These are phyloP conservation scores for Stomorhina lunata DNA, from an alignment of 2,888 invertebrate genomes.

Conservation along the genomic window DNA sequence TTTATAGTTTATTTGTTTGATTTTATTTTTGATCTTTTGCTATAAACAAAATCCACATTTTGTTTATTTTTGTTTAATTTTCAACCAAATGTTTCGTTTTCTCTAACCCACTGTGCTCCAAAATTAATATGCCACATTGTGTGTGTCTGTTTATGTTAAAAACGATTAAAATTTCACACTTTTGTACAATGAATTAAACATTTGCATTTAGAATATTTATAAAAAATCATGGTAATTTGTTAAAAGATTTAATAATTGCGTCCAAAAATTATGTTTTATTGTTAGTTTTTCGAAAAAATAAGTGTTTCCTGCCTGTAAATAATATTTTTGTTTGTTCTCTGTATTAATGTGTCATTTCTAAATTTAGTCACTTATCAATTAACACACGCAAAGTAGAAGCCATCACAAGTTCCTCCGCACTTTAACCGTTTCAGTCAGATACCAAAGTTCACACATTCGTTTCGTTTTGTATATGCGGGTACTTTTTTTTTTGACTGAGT, in stretches of 20 bases:
- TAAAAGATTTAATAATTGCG: constrained; percentile 36
- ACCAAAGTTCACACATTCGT: constrained; percentile 29
- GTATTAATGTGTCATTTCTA: not conserved
- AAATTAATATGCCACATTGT: constrained; percentile 40
- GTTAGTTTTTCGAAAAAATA: constrained; percentile 25
- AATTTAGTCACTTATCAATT: constrained; percentile 35
- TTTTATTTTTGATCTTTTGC: not conserved
- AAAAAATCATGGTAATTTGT: constrained; percentile 31
- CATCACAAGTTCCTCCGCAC: not conserved
- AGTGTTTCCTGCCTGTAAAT: constrained; percentile 41
- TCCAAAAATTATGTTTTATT: not conserved
- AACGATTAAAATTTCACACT: constrained; percentile 32
- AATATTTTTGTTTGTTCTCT: not conserved
- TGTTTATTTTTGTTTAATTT: constrained; percentile 5
- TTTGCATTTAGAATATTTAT: constrained; percentile 4
- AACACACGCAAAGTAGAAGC: constrained; percentile 15
- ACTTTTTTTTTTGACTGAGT: not conserved
- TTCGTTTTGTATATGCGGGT: not conserved
- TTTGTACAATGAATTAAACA: no score
- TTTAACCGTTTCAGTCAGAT: constrained; percentile 24
- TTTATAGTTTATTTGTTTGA: not conserved
- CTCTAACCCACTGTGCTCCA: constrained; percentile 13
- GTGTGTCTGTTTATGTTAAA: constrained; percentile 1
- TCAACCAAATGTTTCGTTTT: not conserved
- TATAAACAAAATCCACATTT: not conserved